phyloP scores from a whole-genome alignment of 2,113 vertebrate genomes.

The Phodopus roborovskii region DNA sequence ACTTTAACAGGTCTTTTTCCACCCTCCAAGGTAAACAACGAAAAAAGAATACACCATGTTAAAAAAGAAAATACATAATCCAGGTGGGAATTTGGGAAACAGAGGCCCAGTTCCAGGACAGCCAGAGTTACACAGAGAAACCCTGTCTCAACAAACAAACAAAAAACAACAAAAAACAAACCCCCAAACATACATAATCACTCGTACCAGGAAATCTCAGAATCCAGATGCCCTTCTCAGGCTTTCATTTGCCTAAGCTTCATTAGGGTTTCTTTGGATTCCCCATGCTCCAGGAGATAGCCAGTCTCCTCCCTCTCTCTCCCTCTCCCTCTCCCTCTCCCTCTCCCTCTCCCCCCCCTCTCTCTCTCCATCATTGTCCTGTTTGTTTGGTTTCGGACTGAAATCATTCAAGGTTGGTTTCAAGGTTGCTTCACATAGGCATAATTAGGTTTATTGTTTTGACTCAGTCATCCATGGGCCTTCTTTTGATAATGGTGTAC shows the following conservation, averaged over 20 bases:
- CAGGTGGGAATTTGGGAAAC: no score
- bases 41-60: neutral
- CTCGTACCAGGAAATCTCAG: conserved; percentile 6
- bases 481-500: conserved; percentile 48
- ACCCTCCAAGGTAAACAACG: conserved; percentile 1
- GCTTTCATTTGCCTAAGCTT: neutral
- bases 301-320: neutral
- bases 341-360: neutral
- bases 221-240: neutral
- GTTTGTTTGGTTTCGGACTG: conserved; percentile 27
- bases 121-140: neutral
- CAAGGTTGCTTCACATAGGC: conserved; percentile 47
- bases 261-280: neutral
- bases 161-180: neutral
- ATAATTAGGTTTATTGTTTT: conserved; percentile 69
- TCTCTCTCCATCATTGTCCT: neutral
- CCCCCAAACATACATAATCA: neutral
- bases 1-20: neutral
- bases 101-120: no score
- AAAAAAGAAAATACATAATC: neutral
- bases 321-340: neutral
- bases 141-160: neutral
- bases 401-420: conserved; percentile 65
- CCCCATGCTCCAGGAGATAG: neutral
- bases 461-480: conserved; percentile 33